A percentile compares a stretch with the other conserved stretches of the same genome.
Evolutionary conservation across 1,140 invertebrate species (phyloP).

Genomic region (Drosophila nikananu): DNA sequence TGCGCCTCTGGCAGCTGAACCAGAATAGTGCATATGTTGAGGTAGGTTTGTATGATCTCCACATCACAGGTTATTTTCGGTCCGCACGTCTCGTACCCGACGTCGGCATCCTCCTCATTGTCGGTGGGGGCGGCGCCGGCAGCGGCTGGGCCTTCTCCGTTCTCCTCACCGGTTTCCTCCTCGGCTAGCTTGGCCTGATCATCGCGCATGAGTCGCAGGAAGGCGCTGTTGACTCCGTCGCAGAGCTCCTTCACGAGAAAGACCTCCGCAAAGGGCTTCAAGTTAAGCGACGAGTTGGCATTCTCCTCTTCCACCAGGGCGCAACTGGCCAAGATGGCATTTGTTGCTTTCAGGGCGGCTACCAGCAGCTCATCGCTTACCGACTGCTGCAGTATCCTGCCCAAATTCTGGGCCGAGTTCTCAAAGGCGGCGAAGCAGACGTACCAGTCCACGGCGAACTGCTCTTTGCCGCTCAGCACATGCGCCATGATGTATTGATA

Average conservation of each 20-base stretch:
- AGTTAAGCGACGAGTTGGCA: conserved; percentile 48
- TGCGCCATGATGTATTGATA: conserved; percentile 87
- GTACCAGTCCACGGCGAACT: conserved; percentile 76
- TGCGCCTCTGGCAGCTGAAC: conserved; percentile 77
- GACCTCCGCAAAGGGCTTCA: conserved; percentile 71
- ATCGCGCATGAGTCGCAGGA: conserved; percentile 72
- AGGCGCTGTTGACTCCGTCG: conserved; percentile 76
- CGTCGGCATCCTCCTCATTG: conserved; percentile 48
- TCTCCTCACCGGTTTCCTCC: conserved; percentile 33
- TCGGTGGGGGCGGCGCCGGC: conserved; percentile 20
- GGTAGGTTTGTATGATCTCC: conserved; percentile 78
- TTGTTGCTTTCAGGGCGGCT: conserved; percentile 87
- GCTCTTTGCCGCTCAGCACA: conserved; percentile 66
- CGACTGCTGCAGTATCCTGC: conserved; percentile 89
- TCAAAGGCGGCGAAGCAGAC: conserved; percentile 70
- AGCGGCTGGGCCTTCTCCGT: conserved; percentile 8
- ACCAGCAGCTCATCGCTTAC: conserved; percentile 88
- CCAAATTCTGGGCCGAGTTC: conserved; percentile 86
- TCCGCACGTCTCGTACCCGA: conserved; percentile 35
- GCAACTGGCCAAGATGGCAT: conserved; percentile 86
- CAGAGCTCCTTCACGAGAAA: conserved; percentile 73
- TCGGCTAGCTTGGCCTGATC: conserved; percentile 57
- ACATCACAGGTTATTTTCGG: conserved; percentile 69
- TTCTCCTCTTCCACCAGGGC: conserved; percentile 76
- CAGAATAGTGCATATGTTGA: conserved; percentile 81